A percentile compares a stretch with the other conserved stretches of the same genome.
phyloP scores from a whole-genome alignment of 2,113 vertebrate species.

The Zosterops lateralis region DNA sequence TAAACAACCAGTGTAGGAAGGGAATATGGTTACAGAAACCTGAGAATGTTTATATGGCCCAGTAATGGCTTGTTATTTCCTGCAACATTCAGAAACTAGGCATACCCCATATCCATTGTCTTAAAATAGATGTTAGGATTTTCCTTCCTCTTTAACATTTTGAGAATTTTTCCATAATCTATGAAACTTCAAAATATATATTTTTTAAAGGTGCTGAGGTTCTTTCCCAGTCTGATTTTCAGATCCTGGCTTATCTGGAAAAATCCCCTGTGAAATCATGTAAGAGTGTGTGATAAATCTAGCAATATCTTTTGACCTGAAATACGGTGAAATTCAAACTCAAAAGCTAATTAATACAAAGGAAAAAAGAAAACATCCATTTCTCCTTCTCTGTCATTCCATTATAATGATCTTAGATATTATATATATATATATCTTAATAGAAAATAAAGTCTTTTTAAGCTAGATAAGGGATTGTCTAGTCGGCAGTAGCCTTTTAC shows the following conservation, averaged over 20 bases:
- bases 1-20: not conserved
- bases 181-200: not conserved
- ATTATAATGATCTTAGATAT: not conserved
- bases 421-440: not conserved
- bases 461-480: not conserved
- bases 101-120: not conserved
- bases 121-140: not conserved
- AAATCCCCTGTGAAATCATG: fast-evolving
- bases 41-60: not conserved
- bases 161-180: not conserved
- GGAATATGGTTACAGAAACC: not conserved
- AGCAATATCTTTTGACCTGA: not conserved
- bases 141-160: not conserved
- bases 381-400: not conserved
- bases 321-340: not conserved
- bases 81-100: not conserved
- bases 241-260: not conserved
- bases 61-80: not conserved
- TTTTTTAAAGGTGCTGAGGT: not conserved
- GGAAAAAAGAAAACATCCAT: not conserved
- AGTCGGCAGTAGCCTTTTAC: not conserved
- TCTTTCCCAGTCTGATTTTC: not conserved
- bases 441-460: not conserved
- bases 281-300: not conserved
- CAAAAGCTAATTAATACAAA: not conserved